phyloP scores from a whole-genome alignment of 2,113 vertebrate genomes.

The Siniperca chuatsi region DNA sequence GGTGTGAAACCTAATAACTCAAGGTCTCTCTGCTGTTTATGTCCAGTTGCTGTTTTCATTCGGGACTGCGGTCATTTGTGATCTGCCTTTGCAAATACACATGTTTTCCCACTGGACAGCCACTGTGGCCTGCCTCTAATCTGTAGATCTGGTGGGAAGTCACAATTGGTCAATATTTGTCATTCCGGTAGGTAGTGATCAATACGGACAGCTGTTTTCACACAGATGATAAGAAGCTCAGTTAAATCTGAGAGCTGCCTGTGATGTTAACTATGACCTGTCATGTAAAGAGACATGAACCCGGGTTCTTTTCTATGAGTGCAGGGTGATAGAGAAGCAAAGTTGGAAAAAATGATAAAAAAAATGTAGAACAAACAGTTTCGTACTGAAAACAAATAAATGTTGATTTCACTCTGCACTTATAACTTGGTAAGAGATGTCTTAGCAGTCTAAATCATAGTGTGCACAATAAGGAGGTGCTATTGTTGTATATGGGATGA shows the following conservation, averaged over 20 bases:
- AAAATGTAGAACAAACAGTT: background rate
- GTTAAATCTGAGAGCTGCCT: conserved; percentile 22
- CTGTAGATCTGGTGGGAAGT: conserved; percentile 52
- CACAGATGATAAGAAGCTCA: conserved; percentile 54
- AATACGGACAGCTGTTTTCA: conserved; percentile 43
- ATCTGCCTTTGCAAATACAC: conserved; percentile 21
- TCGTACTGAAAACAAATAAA: background rate
- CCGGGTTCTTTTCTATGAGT: background rate
- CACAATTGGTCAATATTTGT: conserved; percentile 66
- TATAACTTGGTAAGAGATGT: too few species aligned
- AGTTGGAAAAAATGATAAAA: background rate
- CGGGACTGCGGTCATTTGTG: background rate
- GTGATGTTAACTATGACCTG: background rate
- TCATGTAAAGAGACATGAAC: background rate
- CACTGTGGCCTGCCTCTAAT: conserved; percentile 21
- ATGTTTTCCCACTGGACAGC: conserved; percentile 33
- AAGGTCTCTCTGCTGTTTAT: conserved; percentile 49
- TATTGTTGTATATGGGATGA: background rate
- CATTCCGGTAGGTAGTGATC: conserved; percentile 29
- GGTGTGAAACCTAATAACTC: conserved; percentile 49
- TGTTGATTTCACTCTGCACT: too few species aligned
- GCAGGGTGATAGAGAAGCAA: background rate
- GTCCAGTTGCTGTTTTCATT: background rate
- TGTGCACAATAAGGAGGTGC: background rate
- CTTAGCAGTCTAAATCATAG: background rate